Evolutionary conservation across 2,888 invertebrate genomes (phyloP).

Genomic region (Scelioninae gen. 1): DNA sequence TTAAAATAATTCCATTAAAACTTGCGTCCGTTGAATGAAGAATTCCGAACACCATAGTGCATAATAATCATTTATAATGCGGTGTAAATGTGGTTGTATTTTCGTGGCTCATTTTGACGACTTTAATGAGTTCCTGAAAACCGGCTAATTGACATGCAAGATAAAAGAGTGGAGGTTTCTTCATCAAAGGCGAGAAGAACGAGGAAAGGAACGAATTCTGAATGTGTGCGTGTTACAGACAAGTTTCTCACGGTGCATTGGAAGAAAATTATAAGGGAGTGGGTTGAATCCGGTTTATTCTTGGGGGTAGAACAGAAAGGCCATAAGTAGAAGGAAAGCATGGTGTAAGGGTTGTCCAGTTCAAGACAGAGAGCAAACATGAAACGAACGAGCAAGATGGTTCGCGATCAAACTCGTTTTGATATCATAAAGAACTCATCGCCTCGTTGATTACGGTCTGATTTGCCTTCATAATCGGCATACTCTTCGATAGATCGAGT

Average conservation of each 20-base stretch:
- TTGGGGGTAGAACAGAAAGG: slow-evolving; percentile 58
- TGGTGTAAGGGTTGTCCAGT: slow-evolving; percentile 43
- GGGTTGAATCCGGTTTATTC: slow-evolving; percentile 71
- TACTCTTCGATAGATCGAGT: slow-evolving; percentile 61
- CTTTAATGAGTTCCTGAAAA: slow-evolving; percentile 69
- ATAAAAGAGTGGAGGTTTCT: slow-evolving; percentile 67
- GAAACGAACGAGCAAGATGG: background rate
- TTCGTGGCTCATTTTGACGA: slow-evolving; percentile 63
- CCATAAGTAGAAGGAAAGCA: slow-evolving; percentile 36
- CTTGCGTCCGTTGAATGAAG: no score
- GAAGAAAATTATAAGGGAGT: slow-evolving; percentile 73
- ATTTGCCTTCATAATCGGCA: slow-evolving; percentile 80
- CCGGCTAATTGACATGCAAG: slow-evolving; percentile 69
- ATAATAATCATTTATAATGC: slow-evolving; percentile 2
- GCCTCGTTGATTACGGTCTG: no score
- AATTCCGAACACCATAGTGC: no score
- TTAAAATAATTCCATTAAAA: no score
- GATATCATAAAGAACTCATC: background rate
- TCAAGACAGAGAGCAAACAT: slow-evolving; percentile 52
- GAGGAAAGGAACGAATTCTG: slow-evolving; percentile 71
- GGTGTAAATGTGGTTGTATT: slow-evolving; percentile 41
- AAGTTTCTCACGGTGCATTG: slow-evolving; percentile 84
- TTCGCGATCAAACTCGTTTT: slow-evolving; percentile 70
- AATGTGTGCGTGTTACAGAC: slow-evolving; percentile 80
- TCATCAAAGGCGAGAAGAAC: slow-evolving; percentile 69